phyloP scores from a whole-genome alignment of 2,888 invertebrate genomes.

The Hirudinaria manillensis region DNA sequence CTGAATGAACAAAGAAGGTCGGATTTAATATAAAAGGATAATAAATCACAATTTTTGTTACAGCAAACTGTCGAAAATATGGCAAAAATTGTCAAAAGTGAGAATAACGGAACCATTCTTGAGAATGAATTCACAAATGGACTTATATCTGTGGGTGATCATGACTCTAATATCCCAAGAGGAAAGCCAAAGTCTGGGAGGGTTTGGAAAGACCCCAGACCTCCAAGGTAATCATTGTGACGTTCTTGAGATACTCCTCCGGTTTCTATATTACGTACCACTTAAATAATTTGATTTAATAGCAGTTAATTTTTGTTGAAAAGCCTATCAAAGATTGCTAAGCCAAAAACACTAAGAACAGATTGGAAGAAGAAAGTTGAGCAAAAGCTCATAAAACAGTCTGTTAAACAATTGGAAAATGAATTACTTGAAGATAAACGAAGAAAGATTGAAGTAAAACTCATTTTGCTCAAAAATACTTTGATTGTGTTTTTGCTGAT shows the following conservation, averaged over 20 bases:
- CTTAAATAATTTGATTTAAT: background rate
- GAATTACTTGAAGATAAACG: conserved; percentile 8
- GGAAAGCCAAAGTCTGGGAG: conserved; percentile 16
- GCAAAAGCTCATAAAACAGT: background rate
- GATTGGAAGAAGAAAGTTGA: conserved; percentile 26
- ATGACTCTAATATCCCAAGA: background rate
- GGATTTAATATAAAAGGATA: too few relatives aligned
- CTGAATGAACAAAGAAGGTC: too few relatives aligned
- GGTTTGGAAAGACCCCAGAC: conserved; percentile 17
- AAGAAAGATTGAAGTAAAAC: conserved; percentile 17
- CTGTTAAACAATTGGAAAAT: conserved; percentile 17
- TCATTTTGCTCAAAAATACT: background rate
- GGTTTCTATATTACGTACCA: background rate
- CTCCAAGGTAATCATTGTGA: background rate
- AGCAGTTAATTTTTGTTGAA: background rate
- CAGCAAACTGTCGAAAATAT: too few relatives aligned
- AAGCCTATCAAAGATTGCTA: conserved; percentile 20
- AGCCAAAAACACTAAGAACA: conserved; percentile 19
- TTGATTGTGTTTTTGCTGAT: background rate
- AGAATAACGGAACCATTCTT: too few relatives aligned
- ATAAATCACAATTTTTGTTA: too few relatives aligned
- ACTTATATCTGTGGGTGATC: too few relatives aligned
- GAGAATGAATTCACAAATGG: too few relatives aligned
- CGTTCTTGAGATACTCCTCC: too few relatives aligned
- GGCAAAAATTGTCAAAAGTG: too few relatives aligned